Evolutionary conservation across 2,888 invertebrate genomes (phyloP), one percentile per base, ranked within the genome.

Genomic region (Macrophya annulata): DNA sequence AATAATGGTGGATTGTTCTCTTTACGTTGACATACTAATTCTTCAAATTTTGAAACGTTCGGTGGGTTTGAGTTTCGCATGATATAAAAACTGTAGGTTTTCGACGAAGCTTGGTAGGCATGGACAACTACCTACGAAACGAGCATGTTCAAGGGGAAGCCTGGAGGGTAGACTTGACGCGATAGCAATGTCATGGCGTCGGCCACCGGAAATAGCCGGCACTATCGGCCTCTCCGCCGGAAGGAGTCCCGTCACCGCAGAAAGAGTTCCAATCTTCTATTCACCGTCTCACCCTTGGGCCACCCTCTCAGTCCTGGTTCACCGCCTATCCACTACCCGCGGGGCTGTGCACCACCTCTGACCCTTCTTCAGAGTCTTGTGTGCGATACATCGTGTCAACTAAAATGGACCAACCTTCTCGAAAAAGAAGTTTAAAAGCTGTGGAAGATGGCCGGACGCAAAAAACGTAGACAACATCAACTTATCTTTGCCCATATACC

Each of bases 261-360:
- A 92, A 93, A 93, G 92, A 93, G 91, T 93, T 93, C 92, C 93
- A 93, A 93, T 93, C 93, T 93, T 93, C 93, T 91, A 93, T 93
- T 93, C 93, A 93, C 87, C 86, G 85, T 90, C 88, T 85, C 85
- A 65, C 65, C 79, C 68, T 25, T 68, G 25, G 72, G 8, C 84
- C 68, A 72, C 65, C 62, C 72, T 85, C 85, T 21, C 43, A 21
- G 83, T 43, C 81, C 83, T 17, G 62, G 85, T 84, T 82, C 82
- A 79, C 72, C 85, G 62, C 43, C 79, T 72, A 59, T 79, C 68
- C 55, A 65, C 51, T 15, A 79, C 31, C 51, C 81, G 77, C 31
- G 25, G 48, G 51, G 77, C 51, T 62, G 21, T 62, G 21, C 68
- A 31, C 48, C 68, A 71, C 83, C 83, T 83, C 68, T 83, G 83